Evolutionary conservation across 2,113 vertebrate genomes (phyloP), one percentile per base, ranked within the genome.

Genomic region (Hiodon alosoides): DNA sequence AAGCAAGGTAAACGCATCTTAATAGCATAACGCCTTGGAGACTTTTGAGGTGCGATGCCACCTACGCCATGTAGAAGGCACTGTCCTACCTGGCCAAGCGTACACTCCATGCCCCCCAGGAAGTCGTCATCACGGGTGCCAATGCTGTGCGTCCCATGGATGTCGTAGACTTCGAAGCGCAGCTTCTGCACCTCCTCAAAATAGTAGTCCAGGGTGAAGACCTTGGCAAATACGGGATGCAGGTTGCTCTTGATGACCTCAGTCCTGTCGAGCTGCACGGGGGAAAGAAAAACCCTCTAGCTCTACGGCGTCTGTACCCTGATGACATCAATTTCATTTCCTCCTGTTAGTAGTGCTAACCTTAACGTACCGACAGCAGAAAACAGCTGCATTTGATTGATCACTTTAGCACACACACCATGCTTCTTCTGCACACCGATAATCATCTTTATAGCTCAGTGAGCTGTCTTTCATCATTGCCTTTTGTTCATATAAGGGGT

Each of bases 141-240:
- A 1, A 95, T 89, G 58, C 91, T 89, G 1, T 94, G 82, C 8
- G 95, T 92, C 55, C 96, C 94, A 0, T 95, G 95, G 69, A 94
- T 95, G 88, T 98, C 95, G 0, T 95, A 98, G 17, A 95, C 96
- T 78, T 98, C 95, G 0, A 98, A 98, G 0, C 95, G 92, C 80
- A 99, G 91, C 83, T 94, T 96, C 91, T 97, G 96, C 16, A 95
- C 95, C 83, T 98, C 96, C 86, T 98, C 97, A 0, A 98, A 99
- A 83, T 93, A 98, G 84, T 95, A 97, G 77, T 98, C 96, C 16
- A 95, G 79, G 0, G 89, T 93, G 84, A 98, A 96, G 81, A 95
- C 94, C 84, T 96, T 98, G 82, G 93, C 94, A 3, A 98, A 98
- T 69, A 95, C 89, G 0, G 95, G 97, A 82, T 97, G 93, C 83